Evolutionary conservation across 2,113 vertebrate genomes (phyloP), one percentile per base, ranked within the genome.

Genomic region (Elephantulus edwardii): DNA sequence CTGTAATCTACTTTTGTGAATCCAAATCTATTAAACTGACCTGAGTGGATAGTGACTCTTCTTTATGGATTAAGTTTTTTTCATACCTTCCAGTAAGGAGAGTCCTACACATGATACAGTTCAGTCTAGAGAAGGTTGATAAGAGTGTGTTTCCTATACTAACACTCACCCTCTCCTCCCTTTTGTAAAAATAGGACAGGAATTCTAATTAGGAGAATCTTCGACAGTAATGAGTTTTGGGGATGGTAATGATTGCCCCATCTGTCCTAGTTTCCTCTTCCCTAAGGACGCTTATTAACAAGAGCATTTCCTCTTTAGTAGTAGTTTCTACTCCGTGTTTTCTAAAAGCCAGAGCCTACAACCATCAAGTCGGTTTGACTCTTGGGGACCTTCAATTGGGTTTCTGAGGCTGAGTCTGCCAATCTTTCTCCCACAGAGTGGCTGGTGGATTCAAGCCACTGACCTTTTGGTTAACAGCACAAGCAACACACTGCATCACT

Each of bases 221-320:
- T 16, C 74, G 91, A 90, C 77, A 93, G 52, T 83, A 86, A 90
- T 90, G 94, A 93, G 85, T 89, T 93, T 92, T 80, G 44, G 92
- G 86, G 90, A 46, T 86, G 77, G 48, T 81, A 71, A 93, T 88
- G 79, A 86, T 26, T 35, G 40, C 33, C 72, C 44, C 83, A 62
- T 88, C 95, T 94, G 95, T 81, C 95, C 96, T 75, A 95, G 86
- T 96, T 96, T 94, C 93, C 56, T 91, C 80, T 95, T 96, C 96
- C 95, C 96, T 68, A 46, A 95, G 95, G 96, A 95, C 96, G 90
- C 90, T 85, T 77, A 77, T 96, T 96, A 95, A 94, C 75, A 89
- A 60, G 82, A 95, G n/a, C 72, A 70, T 22, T 96, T 92, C 92
- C 91, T 90, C 83, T 90, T 66, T 35, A 68, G 64, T 60, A 62